Evolutionary conservation across 2,113 vertebrate genomes (phyloP), one percentile per base, ranked within the genome.

Genomic region (Melospiza melodia): DNA sequence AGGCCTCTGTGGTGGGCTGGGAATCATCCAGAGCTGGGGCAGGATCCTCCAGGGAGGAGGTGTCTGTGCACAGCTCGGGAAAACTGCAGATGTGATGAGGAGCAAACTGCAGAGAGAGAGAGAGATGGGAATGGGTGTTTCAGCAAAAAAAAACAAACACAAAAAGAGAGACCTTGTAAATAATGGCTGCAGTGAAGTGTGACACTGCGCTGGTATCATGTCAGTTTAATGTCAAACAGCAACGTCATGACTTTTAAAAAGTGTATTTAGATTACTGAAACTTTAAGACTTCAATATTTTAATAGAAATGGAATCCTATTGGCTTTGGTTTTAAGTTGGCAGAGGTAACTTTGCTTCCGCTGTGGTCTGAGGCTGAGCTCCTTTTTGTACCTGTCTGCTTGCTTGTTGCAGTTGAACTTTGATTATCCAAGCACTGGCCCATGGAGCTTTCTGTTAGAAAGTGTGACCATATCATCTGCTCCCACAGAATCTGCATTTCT

Each of bases 301-400:
- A 95, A 94, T 94, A 91, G 96, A 94, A 96, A 89, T 46, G 10
- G 57, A 93, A 80, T 95, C 68, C 81, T 95, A 27, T 54, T 91
- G 92, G 93, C 96, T 96, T 95, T 94, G 95, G 89, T 87, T 97
- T 96, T 95, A 95, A 78, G 88, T 92, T 97, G 96, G 92, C 93
- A 92, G 92, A 94, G 91, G 89, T 96, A 43, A 84, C 84, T 94
- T 85, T 91, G 94, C 96, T 97, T 96, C 91, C 39, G 17, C 93
- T 94, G 76, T 89, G 92, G 80, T 83, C 69, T 94, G 93, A 79
- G 92, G 88, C 86, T 91, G 90, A 95, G 91, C 77, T 78, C 63
- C 69, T 87, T 86, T 65, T 69, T 77, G 87, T 92, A 85, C 73
- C 85, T 97, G 78, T 94, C 79, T 13, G 83, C 72, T 94, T 95